Evolutionary conservation across 1,140 invertebrate species (phyloP).

Genomic region (Aphis craccivora): DNA sequence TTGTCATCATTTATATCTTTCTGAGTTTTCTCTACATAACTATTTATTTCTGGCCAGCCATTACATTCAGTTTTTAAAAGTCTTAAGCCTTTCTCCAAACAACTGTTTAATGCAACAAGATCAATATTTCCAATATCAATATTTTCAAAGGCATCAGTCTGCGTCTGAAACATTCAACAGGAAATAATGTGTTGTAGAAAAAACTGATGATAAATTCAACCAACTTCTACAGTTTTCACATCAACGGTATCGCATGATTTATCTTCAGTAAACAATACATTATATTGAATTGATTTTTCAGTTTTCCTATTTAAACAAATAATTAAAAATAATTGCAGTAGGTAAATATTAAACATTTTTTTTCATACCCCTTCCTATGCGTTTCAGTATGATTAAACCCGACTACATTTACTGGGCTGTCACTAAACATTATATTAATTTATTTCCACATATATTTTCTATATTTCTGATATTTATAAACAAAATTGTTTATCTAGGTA

Average conservation of each 20-base stretch:
- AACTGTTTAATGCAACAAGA: neutral
- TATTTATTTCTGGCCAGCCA: neutral
- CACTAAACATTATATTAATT: conserved; percentile 30
- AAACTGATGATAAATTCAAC: neutral
- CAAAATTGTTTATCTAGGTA: neutral
- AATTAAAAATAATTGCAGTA: neutral
- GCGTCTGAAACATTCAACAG: neutral
- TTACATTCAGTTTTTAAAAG: conserved; percentile 14
- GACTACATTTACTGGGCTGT: neutral
- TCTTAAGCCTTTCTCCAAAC: neutral
- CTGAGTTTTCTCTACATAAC: neutral
- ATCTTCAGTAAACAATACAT: neutral
- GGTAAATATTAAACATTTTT: neutral
- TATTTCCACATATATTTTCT: neutral
- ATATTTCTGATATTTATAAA: neutral
- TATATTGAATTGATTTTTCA: conserved; percentile 24
- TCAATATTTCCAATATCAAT: conserved; percentile 4
- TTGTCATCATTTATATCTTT: neutral
- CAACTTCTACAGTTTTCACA: neutral
- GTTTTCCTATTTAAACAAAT: neutral
- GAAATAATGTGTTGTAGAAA: neutral
- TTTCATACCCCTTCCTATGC: neutral
- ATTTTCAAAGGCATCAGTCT: neutral
- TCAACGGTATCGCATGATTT: conserved; percentile 9
- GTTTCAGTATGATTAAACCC: conserved; percentile 31